Base-by-base conservation (phyloP, 2,888 invertebrate genomes). In the Pemphredon lugubris region DNA sequence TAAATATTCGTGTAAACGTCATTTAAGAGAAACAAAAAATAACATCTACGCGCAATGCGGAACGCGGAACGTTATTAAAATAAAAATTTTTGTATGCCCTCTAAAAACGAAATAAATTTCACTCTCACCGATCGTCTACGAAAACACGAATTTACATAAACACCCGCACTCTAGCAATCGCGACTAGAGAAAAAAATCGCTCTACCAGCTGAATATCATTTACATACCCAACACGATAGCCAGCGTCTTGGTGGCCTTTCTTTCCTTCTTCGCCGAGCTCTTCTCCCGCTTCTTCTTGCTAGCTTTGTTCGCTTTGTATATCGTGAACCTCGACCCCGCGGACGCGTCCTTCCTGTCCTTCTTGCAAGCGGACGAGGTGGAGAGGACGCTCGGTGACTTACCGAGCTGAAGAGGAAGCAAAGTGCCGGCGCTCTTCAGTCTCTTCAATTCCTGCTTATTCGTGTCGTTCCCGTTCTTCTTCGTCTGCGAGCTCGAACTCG, bases 211-310 rank as follows among this genome's bases (percentile, higher is more conserved):
- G 26, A 3, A 20, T n/a, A 32, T 0, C 11, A 9, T 21, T 21
- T 75, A 47, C 78, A 0, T 91, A 99, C 99, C 98, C 89, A 99
- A 93, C 79, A 99, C 99, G 90, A 99, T 98, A 64, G 98, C 99
- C 79, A 99, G 91, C 6, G 99, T 99, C 92, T 99, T 99, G 6
- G 99, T 99, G 30, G 99, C 99, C 90, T 99, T 98, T 69, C 98
- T 93, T 88, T 99, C 99, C 85, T 96, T 97, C 90, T 96, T 96
- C 2, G 97, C 97, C 0, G 97, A 96, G 18, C 96, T 96, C 87
- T 97, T 97, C 87, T 97, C 97, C 51, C 97, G 92, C 91, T 98
- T 98, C 92, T 98, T 97, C 90, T 96, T 94, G 87, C 96, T 96
- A 44, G 97, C 97, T 90, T 97, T 98, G 91, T 97, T 96, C 61